phyloP scores from a whole-genome alignment of 1,140 invertebrate species.

The Megathymus violae region DNA sequence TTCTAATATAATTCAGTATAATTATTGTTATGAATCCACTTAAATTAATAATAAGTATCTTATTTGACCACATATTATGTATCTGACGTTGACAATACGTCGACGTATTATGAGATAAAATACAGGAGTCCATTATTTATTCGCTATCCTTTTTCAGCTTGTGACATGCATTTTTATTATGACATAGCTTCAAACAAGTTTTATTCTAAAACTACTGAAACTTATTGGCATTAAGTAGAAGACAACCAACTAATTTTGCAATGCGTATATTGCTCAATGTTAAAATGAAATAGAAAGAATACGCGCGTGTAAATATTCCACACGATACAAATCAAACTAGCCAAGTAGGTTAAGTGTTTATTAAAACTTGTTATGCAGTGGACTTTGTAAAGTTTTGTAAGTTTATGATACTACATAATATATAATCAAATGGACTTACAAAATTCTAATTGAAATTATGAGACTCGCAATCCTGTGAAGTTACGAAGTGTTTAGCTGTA shows the following conservation, averaged over 20 bases:
- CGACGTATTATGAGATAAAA: constrained; percentile 31
- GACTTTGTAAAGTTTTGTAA: constrained; percentile 33
- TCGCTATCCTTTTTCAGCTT: constrained; percentile 43
- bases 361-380: constrained; percentile 67
- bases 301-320: constrained; percentile 11
- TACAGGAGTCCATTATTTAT: constrained; percentile 29
- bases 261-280: constrained; percentile 36
- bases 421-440: too few species aligned
- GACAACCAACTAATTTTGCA: neutral
- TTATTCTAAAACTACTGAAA: constrained; percentile 39
- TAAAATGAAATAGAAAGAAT: constrained; percentile 55
- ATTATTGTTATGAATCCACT: constrained; percentile 42
- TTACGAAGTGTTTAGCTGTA: neutral
- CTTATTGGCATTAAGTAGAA: constrained; percentile 6
- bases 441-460: neutral
- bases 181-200: constrained; percentile 7
- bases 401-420: constrained; percentile 12
- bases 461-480: neutral
- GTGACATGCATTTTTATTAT: constrained; percentile 8
- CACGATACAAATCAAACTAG: constrained; percentile 22
- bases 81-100: constrained; percentile 55
- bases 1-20: constrained; percentile 19
- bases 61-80: constrained; percentile 64
- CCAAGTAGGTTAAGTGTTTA: constrained; percentile 28
- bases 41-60: constrained; percentile 64